Percentiles rank a stretch among this genome's conserved stretches.
These are phyloP conservation scores for Helogale parvula DNA, from an alignment of 2,113 vertebrate genomes.

Conservation along the genomic window DNA sequence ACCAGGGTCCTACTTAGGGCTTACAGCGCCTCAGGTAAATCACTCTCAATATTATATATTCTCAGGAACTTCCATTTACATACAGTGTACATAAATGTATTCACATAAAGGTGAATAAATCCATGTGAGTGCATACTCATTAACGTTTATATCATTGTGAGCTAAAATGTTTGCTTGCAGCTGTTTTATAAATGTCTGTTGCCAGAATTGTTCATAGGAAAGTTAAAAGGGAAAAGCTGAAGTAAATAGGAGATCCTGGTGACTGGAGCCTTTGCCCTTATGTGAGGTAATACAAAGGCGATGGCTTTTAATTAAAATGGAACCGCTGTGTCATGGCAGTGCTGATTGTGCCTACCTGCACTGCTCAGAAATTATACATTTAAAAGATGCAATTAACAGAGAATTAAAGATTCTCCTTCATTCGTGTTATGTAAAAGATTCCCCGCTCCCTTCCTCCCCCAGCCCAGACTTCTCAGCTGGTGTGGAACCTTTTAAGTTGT, in stretches of 20 bases:
- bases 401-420: slow-evolving; percentile 78
- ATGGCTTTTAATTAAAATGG: slow-evolving; percentile 38
- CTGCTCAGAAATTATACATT: slow-evolving; percentile 50
- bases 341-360: slow-evolving; percentile 37
- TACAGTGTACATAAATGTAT: neutral
- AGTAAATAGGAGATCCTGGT: neutral
- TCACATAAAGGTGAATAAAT: neutral
- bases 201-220: neutral
- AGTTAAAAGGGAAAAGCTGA: slow-evolving; percentile 9
- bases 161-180: neutral
- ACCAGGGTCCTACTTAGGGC: neutral
- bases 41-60: neutral
- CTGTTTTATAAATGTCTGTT: neutral
- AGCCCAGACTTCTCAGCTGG: slow-evolving; percentile 50
- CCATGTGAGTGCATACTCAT: neutral
- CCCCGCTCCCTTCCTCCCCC: neutral
- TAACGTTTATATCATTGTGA: neutral
- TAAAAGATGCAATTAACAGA: slow-evolving; percentile 72
- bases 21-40: neutral
- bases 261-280: neutral
- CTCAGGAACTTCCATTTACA: neutral
- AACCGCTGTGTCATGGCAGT: neutral
- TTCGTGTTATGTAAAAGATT: slow-evolving; percentile 69
- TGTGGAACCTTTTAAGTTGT: slow-evolving; percentile 70
- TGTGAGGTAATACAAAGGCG: neutral